Percentiles rank a stretch among this genome's conserved stretches.
Evolutionary conservation across 1,140 invertebrate species (phyloP).

Genomic region (Drosophila setifemur): DNA sequence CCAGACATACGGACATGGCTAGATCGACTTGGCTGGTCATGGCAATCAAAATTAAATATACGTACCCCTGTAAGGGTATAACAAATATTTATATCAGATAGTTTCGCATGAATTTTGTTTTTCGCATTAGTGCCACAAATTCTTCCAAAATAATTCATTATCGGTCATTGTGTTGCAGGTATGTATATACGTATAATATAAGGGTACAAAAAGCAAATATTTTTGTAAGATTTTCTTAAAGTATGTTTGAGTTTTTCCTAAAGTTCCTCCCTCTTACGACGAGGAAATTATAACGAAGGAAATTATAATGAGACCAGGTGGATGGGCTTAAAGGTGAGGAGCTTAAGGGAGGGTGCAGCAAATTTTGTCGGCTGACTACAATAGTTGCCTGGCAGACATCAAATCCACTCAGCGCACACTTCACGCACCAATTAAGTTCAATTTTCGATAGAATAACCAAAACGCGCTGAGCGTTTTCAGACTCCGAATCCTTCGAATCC

Average conservation of each 20-base stretch:
- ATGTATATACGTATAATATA: too few relatives aligned
- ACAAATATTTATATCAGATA: too few relatives aligned
- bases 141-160: too few relatives aligned
- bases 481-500: neutral
- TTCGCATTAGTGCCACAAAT: too few relatives aligned
- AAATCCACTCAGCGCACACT: conserved; percentile 59
- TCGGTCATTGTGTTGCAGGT: too few relatives aligned
- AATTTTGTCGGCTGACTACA: conserved; percentile 27
- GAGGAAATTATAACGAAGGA: conserved; percentile 26
- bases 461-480: conserved; percentile 27
- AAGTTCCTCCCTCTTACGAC: conserved; percentile 11
- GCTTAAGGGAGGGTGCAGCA: conserved; percentile 3
- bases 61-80: too few relatives aligned
- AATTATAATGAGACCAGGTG: conserved; percentile 63
- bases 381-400: conserved; percentile 62
- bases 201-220: too few relatives aligned
- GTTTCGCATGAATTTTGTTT: too few relatives aligned
- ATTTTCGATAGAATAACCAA: conserved; percentile 63
- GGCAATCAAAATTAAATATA: too few relatives aligned
- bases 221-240: neutral
- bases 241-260: neutral
- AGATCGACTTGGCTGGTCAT: too few relatives aligned
- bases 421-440: conserved; percentile 77
- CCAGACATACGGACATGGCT: too few relatives aligned
- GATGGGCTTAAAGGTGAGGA: neutral